Percentiles rank a stretch among this genome's conserved stretches.
Evolutionary conservation across 2,797 vertebrate genomes (phyloP).

Genomic region (Rhynchonycteris naso): DNA sequence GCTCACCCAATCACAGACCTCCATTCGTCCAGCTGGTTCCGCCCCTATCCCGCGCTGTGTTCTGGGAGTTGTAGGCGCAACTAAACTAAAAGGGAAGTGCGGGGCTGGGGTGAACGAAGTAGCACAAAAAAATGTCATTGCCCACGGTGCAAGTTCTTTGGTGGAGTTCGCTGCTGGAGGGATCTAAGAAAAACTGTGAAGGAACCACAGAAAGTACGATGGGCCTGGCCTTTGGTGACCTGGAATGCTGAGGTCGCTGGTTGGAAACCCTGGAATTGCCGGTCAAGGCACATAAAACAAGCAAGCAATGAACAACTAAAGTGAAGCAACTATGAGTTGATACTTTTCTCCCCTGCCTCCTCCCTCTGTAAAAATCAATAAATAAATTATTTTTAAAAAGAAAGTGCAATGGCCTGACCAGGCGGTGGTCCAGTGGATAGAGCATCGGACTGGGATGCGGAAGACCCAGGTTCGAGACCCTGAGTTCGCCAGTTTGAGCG

Average conservation of each 20-base stretch:
- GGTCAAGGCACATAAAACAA: too few species aligned
- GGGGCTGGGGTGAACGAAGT: rapidly evolving
- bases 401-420: background rate
- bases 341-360: too few species aligned
- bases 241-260: too few species aligned
- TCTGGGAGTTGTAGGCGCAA: conserved; percentile 78
- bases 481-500: too few species aligned
- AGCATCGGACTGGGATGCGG: too few species aligned
- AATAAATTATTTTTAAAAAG: too few species aligned
- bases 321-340: too few species aligned
- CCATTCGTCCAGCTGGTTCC: background rate
- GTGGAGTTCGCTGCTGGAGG: background rate
- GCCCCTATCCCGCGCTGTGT: background rate
- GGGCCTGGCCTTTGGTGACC: background rate
- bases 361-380: too few species aligned
- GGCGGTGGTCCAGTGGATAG: too few species aligned
- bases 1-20: conserved; percentile 36
- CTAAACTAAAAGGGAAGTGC: rapidly evolving
- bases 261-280: too few species aligned
- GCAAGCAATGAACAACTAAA: too few species aligned
- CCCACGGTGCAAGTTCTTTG: rapidly evolving
- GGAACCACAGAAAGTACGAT: background rate
- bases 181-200: background rate
- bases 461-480: too few species aligned
- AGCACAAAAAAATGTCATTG: background rate